Base-by-base conservation (phyloP, 2,113 vertebrate genomes). In the Eulemur macaco region DNA sequence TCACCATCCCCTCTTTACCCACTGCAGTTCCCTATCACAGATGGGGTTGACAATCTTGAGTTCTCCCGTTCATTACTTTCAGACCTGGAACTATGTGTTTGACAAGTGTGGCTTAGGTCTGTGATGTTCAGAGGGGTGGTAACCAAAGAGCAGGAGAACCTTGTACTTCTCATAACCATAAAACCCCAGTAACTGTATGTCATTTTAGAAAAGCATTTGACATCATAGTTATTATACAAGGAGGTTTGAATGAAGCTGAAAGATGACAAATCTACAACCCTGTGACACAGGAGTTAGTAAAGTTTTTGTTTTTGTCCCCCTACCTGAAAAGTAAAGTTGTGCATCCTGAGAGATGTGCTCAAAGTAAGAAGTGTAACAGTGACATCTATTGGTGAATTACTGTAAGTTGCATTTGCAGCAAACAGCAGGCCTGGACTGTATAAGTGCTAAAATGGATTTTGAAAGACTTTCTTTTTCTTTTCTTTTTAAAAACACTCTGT, bases 381-480 rank as follows among this genome's bases (percentile, higher is more conserved):
- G 98, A 98, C 98, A 98, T 88, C 98, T 98, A 29, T 91, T 98
- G 98, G 97, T 56, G 25, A 42, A 25, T 4, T 84, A 4, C 47
- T 58, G 74, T 47, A 39, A 25, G 83, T 87, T 29, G 77, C 12
- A 2, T 29, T 63, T 89, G 52, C 34, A 1, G 17, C 64, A 45
- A 21, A 8, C 58, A 17, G 1, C 77, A 66, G 0, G 31, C 91
- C 90, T 81, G 25, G 2, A 89, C n/a, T n/a, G 3, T 37, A 11
- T 29, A 27, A 42, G 50, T 56, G 18, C 29, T 71, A 74, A 81
- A 88, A 56, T 78, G 1, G 17, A 80, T 18, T 86, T 94, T 86
- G 13, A 73, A 96, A 89, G 82, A 0, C 34, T 84, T 96, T 96
- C 52, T 96, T 95, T 83, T 63, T 34, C 66, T 89, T 86, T 89